Evolutionary conservation across 2,888 invertebrate species (phyloP), one percentile per base, ranked within the genome.

Genomic region (Hirtodrosophila confusa): DNA sequence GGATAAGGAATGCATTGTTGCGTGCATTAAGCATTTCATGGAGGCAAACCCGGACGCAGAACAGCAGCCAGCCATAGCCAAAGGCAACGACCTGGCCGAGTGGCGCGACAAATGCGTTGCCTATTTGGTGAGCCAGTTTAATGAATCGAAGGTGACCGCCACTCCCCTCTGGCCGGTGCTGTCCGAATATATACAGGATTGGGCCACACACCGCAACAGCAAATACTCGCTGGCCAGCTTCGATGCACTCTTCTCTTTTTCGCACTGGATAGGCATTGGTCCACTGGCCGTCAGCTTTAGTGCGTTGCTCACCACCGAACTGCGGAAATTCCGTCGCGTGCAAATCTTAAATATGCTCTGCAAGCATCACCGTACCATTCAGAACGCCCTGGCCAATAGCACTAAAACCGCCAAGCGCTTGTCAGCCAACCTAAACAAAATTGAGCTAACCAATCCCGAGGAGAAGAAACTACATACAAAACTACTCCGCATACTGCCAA

Each of bases 41-140:
- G 9, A 40, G 10, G 17, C 17, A 17, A 27, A 27, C 6, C 11
- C 27, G 11, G 23, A 35, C 27, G 11, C 12, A 31, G 10, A 45
- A 24, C n/a, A 56, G 11, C 43, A 37, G 10, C 12, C 40, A 5
- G 5, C 24, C 2, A 6, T 6, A 5, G 39, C 11, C 24, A 1
- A 35, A 12, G 10, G 5, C 23, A 56, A 62, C 4, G 67, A 64
- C 3, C 2, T 51, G 8, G 36, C 11, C 2, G n/a, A 31, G 9
- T 69, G 58, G 75, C 75, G 75, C 0, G 53, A 68, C 10, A 78
- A 68, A 31, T 69, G 75, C 41, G 39, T 85, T 4, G 66, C 61
- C 11, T 62, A 67, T 39, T 35, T 87, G 44, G 44, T 80, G 7
- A 24, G 37, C 6, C 82, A 80, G 3, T 66, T 65, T 4, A 29